Base-by-base conservation (phyloP, 1,140 invertebrate genomes). In the Homarus americanus region DNA sequence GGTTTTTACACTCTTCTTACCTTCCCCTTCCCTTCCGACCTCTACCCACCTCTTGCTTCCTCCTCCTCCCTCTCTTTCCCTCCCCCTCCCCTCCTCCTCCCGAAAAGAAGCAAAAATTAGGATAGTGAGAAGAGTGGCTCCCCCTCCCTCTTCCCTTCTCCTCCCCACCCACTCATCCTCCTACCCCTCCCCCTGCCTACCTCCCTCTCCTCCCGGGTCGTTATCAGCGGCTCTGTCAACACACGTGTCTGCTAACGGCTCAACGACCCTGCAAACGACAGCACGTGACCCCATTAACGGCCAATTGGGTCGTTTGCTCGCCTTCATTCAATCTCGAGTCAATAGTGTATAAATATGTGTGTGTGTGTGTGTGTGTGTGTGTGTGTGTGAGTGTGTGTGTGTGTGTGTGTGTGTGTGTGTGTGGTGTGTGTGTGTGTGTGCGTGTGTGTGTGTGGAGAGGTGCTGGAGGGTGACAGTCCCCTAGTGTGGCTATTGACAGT, bases 211-310 rank as follows among this genome's bases (percentile, higher is more conserved):
- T 49, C 38, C 2, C 36, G 12, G 15, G 20, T 78, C 75, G 75
- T 78, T 78, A 78, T 28, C 75, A 78, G 38, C 75, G 38, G 32
- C 24, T 17, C n/a, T 78, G 75, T 78, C 75, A 78, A 78, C 75
- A 78, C 34, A 40, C 36, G 36, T 41, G 38, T 15, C 75, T 78
- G 24, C 12, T 78, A 78, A 78, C 75, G 41, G 41, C 38, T 44
- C 75, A 78, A 78, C 75, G 75, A 78, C 75, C 75, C 34, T 44
- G 75, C 34, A 44, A 78, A 78, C 75, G 75, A 78, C 75, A 41
- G 75, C 75, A 78, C 75, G 75, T 78, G 75, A 78, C 75, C 75
- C 75, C 75, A 78, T 78, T 78, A 78, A 78, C 75, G 75, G 75
- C 75, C 75, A 78, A 78, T 78, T 78, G 75, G 75, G 75, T 78